phyloP scores from a whole-genome alignment of 2,888 invertebrate genomes.

The Ophioninae sp. region DNA sequence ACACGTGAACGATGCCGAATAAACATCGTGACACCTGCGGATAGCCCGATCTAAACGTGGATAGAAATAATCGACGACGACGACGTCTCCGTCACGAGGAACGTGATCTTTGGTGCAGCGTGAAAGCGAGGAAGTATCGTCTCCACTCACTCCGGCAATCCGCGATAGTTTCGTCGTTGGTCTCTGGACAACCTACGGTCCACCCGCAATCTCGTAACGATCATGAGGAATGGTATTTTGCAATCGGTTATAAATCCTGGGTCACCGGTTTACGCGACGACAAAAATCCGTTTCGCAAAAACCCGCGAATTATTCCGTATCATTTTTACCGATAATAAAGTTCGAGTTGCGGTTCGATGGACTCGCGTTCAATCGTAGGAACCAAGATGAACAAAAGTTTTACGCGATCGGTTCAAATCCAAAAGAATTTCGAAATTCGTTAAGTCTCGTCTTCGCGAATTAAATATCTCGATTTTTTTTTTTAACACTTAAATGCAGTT shows the following conservation, averaged over 20 bases:
- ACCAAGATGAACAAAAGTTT: background rate
- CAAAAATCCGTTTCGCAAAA: background rate
- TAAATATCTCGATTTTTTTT: too few species aligned
- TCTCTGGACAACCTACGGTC: constrained; percentile 6
- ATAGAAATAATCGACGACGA: constrained; percentile 30
- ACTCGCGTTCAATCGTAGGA: background rate
- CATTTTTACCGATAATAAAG: background rate
- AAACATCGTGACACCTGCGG: constrained; percentile 18
- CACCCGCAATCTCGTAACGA: constrained; percentile 22
- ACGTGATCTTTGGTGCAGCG: constrained; percentile 46
- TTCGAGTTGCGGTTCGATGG: background rate
- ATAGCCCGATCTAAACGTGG: constrained; percentile 1
- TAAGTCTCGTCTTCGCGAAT: too few species aligned
- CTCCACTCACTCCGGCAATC: background rate
- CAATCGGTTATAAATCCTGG: constrained; percentile 8
- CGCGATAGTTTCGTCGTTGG: background rate
- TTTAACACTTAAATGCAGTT: too few species aligned
- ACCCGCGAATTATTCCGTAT: background rate
- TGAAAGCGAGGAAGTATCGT: constrained; percentile 54
- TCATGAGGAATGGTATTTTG: constrained; percentile 23
- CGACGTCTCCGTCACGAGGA: constrained; percentile 47
- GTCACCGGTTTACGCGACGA: constrained; percentile 9
- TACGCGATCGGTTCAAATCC: too few species aligned
- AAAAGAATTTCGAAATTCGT: too few species aligned
- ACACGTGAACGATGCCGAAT: background rate